Percentiles rank a stretch among this genome's conserved stretches.
phyloP scores from a whole-genome alignment of 2,797 vertebrate genomes.

The Clarias laeviceps region DNA sequence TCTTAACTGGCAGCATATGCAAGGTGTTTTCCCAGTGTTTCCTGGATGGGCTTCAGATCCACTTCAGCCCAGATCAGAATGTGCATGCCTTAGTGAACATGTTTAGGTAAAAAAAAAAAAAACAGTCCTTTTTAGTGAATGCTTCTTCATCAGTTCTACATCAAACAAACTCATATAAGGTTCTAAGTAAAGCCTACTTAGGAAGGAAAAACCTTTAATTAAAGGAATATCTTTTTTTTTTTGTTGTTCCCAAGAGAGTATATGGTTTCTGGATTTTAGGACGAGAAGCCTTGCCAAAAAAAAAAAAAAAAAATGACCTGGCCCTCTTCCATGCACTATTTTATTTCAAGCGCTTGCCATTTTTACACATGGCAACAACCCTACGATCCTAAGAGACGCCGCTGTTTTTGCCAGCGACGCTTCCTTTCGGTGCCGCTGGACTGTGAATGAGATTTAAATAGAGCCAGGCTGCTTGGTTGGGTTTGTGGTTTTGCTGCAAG shows the following conservation, averaged over 20 bases:
- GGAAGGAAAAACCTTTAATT: background rate
- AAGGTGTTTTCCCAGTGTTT: background rate
- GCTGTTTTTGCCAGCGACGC: background rate
- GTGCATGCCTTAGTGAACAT: background rate
- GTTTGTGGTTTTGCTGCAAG: conserved; percentile 14
- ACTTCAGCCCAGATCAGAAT: background rate
- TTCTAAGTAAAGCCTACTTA: background rate
- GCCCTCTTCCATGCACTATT: conserved; percentile 36
- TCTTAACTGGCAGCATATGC: background rate
- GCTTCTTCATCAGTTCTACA: background rate
- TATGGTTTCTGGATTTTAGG: background rate
- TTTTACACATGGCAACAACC: conserved; percentile 28
- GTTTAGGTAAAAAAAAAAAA: background rate
- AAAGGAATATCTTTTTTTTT: background rate
- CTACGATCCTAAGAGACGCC: conserved; percentile 7
- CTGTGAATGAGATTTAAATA: conserved; percentile 24
- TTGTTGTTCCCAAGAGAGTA: background rate
- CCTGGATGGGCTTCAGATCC: background rate
- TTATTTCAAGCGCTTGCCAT: conserved; percentile 20
- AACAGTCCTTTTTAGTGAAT: background rate
- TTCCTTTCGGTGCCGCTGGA: conserved; percentile 13
- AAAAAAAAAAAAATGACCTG: background rate
- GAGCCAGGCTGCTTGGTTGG: conserved; percentile 25
- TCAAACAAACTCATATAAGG: conserved; percentile 14
- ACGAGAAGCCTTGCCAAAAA: background rate